Conservation (phyloP, 1,140 invertebrate species). For the Xylocopa sonorina region DNA sequence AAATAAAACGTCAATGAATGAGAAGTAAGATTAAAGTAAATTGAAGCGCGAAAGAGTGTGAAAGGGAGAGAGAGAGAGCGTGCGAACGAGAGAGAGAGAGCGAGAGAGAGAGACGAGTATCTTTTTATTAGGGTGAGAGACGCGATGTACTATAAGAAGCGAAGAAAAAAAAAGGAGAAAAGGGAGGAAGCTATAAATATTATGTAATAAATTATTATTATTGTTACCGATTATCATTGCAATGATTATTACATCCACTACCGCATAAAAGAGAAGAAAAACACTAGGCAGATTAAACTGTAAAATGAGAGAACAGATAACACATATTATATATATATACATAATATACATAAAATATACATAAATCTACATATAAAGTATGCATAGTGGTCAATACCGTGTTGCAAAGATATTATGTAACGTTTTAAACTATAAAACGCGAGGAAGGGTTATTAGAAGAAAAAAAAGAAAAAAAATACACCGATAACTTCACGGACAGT, state of each 20-base stretch:
- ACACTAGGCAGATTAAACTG: constrained; percentile 68
- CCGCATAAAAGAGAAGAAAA: constrained; percentile 58
- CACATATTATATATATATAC: constrained; percentile 45
- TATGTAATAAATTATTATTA: constrained; percentile 79
- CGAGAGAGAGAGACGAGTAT: constrained; percentile 55
- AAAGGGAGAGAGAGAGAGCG: constrained; percentile 20
- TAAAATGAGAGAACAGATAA: constrained; percentile 53
- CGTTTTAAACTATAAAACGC: constrained; percentile 50
- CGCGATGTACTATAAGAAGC: constrained; percentile 74
- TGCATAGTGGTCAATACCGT: constrained; percentile 61
- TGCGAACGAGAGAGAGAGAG: background rate
- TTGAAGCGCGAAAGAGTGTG: constrained; percentile 45
- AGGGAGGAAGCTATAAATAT: constrained; percentile 74
- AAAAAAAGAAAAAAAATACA: no score
- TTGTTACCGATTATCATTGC: constrained; percentile 76
- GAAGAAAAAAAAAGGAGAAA: constrained; percentile 35
- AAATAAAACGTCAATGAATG: constrained; percentile 60
- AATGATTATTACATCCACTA: constrained; percentile 74
- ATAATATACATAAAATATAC: constrained; percentile 66
- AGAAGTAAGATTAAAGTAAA: constrained; percentile 41
- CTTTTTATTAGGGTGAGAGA: constrained; percentile 75
- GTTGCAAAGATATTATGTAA: constrained; percentile 60
- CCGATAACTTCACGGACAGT: constrained; percentile 50
- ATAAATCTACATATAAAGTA: constrained; percentile 50
- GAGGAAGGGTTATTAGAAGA: constrained; percentile 28